These are phyloP conservation scores for Anthopleura sola DNA, from an alignment of 64 coral and sea anemone species.

Conservation along the genomic window DNA sequence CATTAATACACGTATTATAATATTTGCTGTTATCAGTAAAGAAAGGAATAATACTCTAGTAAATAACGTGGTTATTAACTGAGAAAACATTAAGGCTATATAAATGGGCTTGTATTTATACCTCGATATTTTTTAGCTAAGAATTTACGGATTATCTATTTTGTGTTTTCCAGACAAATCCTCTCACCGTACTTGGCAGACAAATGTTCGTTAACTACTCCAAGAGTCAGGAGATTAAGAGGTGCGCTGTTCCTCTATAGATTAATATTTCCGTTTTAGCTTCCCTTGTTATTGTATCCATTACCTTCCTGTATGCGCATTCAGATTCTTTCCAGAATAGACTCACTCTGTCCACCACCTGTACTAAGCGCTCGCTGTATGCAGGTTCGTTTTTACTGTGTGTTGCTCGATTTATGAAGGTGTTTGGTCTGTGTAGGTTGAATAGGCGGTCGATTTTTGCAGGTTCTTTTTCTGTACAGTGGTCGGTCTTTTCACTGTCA, in stretches of 20 bases:
- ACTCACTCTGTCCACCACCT: background rate
- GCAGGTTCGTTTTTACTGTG: background rate
- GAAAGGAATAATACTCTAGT: background rate
- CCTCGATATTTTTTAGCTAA: background rate
- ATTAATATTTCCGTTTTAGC: background rate
- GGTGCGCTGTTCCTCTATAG: conserved; percentile 35
- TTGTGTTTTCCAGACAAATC: conserved; percentile 71
- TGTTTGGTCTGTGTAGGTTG: background rate
- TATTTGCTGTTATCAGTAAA: background rate
- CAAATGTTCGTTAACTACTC: conserved; percentile 99
- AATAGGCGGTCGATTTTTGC: no score
- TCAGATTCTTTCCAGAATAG: background rate
- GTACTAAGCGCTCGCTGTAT: background rate
- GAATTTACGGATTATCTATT: background rate
- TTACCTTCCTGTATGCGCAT: background rate
- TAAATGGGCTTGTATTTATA: background rate
- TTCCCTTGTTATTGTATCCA: background rate
- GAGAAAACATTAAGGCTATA: no score
- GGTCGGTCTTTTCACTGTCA: no score
- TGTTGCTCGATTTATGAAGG: no score
- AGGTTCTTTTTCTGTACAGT: no score
- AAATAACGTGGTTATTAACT: background rate
- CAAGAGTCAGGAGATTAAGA: conserved; percentile 99
- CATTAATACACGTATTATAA: background rate
- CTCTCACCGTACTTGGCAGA: conserved; percentile 93